Evolutionary conservation across 1,140 invertebrate genomes (phyloP), one percentile per base, ranked within the genome.

Genomic region (Cryptotermes secundus): DNA sequence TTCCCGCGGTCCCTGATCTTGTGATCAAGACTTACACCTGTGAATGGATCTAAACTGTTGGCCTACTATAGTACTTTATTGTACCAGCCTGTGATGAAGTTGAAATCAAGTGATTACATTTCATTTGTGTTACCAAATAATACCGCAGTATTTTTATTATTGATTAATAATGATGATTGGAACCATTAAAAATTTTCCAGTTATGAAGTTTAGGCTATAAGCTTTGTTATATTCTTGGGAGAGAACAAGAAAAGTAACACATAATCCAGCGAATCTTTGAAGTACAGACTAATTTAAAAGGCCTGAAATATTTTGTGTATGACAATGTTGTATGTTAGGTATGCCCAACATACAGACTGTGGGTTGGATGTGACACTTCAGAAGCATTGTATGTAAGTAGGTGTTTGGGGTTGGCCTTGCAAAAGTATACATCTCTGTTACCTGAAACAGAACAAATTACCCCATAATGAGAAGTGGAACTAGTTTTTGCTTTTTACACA

Each of bases 1-100:
- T 95, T 95, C 88, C 95, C 95, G 22, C 86, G 85, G 45, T 84
- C 85, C 31, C 45, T 87, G 42, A 79, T 88, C 10, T 65, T 83
- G 82, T 86, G 82, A 86, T 80, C 38, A 31, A 72, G 59, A 31
- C 59, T 7, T 31, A 31, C 26, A 7, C 59, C n/a, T 72, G 59
- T 31, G 59, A 31, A 31, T n/a, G 10, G n/a, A 72, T 2, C 59
- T 72, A 26, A 31, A n/a, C 26, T 72, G 59, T 72, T 72, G 59
- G 59, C 59, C 59, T 72, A 72, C 59, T 72, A 72, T 59, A 59
- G 53, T 59, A 59, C 53, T 59, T 59, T 59, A 59, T 31, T 31
- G 14, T 72, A 72, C 26, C 59, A 72, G 59, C 59, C 59, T 72
- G 59, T 72, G 59, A 72, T 72, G 26, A 72, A 72, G n/a, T n/a